phyloP scores from a whole-genome alignment of 2,113 vertebrate genomes.

The Spermophilus dauricus region DNA sequence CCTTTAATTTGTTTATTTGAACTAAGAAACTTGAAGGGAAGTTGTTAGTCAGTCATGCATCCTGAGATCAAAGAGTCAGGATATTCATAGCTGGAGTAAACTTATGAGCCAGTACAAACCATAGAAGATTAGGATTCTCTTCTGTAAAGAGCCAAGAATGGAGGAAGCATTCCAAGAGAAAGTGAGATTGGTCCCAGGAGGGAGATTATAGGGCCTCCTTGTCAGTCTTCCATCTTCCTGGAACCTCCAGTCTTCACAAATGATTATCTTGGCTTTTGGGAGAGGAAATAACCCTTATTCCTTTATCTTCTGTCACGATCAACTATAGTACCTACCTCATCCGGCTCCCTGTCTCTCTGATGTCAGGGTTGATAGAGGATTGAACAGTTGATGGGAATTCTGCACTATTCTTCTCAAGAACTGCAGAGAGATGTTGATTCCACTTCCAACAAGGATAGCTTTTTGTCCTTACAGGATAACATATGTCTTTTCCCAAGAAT shows the following conservation, averaged over 20 bases:
- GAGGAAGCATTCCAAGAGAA: conserved; percentile 33
- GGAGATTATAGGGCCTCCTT: conserved; percentile 25
- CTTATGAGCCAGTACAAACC: neutral
- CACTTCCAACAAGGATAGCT: neutral
- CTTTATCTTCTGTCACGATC: conserved; percentile 38
- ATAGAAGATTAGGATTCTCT: conserved; percentile 47
- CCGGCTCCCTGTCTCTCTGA: neutral
- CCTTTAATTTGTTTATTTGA: conserved; percentile 62
- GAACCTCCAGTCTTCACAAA: neutral
- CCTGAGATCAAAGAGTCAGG: conserved; percentile 26
- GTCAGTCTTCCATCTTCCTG: neutral
- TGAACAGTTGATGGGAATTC: conserved; percentile 5
- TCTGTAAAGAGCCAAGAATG: conserved; percentile 24
- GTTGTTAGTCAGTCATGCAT: conserved; percentile 33
- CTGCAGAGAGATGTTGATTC: neutral
- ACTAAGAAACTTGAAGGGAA: conserved; percentile 37
- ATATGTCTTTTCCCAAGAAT: neutral
- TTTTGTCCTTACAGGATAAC: neutral
- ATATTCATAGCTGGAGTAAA: conserved; percentile 30
- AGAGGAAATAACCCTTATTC: neutral
- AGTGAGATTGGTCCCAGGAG: neutral
- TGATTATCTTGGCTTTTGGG: neutral
- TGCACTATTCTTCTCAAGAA: neutral
- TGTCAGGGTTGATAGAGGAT: neutral
- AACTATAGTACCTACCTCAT: neutral